Base-by-base conservation (phyloP, 2,113 vertebrate genomes). In the Hemiprocne comata region DNA sequence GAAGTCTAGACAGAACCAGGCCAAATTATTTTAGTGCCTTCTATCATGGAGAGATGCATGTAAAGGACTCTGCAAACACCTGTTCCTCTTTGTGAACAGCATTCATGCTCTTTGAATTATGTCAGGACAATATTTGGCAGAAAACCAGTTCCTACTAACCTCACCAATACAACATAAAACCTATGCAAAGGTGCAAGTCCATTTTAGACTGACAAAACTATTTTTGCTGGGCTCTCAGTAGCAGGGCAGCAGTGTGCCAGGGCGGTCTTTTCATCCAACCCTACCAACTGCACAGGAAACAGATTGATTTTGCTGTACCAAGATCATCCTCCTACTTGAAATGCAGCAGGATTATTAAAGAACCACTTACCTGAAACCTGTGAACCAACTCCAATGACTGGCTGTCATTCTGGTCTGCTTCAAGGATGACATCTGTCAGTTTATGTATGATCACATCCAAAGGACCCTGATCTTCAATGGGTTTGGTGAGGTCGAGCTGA, bases 371-470 rank as follows among this genome's bases (percentile, higher is more conserved):
- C 98, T 99, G 99, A 94, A 99, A 99, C 93, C 99, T 98, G n/a
- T 99, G 99, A 78, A 99, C 98, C 96, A 99, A 94, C 95, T 99
- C 97, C 95, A 99, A 97, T 13, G 99, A 98, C 97, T 99, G 99
- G 58, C 98, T 99, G 95, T 99, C 99, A 19, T 99, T 99, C 98
- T 99, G 99, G 97, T 99, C 99, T 2, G 99, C 99, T 97, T 99
- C 99, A 36, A 99, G 98, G 94, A 99, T 99, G 93, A 99, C 98
- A 93, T 99, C 99, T 0, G 99, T 99, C 97, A 99, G 98, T 97
- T 99, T 99, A 98, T 99, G 99, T 97, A 99, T 99, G 96, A 99
- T 99, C 96, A 99, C 99, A 38, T 99, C 99, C 97, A 99, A 97
- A 11, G 99, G 99, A 12, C 99, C 99, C 94, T 99, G 99, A 67